phyloP scores from a whole-genome alignment of 2,797 vertebrate species.

The Chrosomus eos region DNA sequence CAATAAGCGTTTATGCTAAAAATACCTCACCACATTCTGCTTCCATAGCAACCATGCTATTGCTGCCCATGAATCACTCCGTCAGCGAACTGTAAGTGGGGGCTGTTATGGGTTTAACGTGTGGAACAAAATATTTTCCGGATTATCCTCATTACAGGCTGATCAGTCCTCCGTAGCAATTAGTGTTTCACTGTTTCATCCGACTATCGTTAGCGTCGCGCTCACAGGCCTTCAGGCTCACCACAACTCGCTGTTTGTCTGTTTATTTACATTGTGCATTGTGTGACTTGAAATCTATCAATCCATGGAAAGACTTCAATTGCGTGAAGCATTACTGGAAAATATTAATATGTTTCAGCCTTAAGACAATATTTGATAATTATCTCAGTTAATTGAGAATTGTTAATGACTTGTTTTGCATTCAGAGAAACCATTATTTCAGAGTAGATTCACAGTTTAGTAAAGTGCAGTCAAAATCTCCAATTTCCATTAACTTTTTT shows the following conservation, averaged over 20 bases:
- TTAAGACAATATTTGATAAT: not conserved
- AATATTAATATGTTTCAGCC: not conserved
- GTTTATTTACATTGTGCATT: not conserved
- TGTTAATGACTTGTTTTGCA: not conserved
- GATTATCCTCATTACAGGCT: slow-evolving; percentile 19
- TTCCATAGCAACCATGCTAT: slow-evolving; percentile 15
- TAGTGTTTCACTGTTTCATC: not conserved
- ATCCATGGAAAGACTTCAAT: not conserved
- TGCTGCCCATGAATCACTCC: slow-evolving; percentile 11
- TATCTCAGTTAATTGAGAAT: not conserved
- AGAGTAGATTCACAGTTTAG: not conserved
- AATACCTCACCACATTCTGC: slow-evolving; percentile 1
- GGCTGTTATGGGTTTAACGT: not conserved
- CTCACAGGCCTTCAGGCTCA: not conserved
- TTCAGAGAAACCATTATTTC: not conserved
- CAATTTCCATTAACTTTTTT: not conserved
- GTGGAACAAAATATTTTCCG: not conserved
- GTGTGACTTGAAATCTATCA: not conserved
- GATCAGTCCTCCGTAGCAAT: slow-evolving; percentile 15
- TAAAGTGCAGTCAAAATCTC: not conserved
- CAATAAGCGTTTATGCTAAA: not conserved
- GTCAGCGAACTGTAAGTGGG: not conserved
- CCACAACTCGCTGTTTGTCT: not conserved
- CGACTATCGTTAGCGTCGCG: not conserved
- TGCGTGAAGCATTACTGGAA: not conserved